Base-by-base conservation (phyloP, 2,113 vertebrate genomes). In the Peromyscus californicus region DNA sequence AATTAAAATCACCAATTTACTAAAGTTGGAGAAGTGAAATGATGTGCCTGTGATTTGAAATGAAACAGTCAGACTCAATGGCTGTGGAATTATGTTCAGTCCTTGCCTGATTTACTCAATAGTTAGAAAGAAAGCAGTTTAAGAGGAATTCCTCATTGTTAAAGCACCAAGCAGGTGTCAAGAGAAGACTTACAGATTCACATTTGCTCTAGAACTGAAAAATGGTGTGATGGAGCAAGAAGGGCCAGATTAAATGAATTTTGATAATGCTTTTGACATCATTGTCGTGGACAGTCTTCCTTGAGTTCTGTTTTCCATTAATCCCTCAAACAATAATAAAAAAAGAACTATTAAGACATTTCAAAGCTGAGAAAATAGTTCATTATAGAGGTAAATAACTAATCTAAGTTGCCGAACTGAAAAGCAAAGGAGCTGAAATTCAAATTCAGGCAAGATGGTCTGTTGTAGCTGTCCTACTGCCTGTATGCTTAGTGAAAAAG, bases 41-140 rank as follows among this genome's bases (percentile, higher is more conserved):
- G 42, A 54, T n/a, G 93, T 93, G 67, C 8, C 63, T 80, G 21
- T 69, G 24, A n/a, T 93, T 90, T 89, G 45, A 76, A 93, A 59
- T 70, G 45, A 54, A 61, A 61, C 63, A 48, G 3, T 80, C 21
- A 61, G 42, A 69, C 36, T 89, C 21, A 84, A 13, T 19, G n/a
- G 22, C 10, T 86, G 92, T 78, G 24, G 10, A 74, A 48, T 67
- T 89, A 5, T 16, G 12, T 33, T 76, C 57, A 61, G 1, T 91
- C 90, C 31, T 63, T 31, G 57, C 22, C 1, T 69, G 33, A 78
- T 72, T 39, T 94, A 9, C 87, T 76, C 4, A 54, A 11, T 54
- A 54, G 4, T 61, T 42, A 92, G 78, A 80, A 76, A 93, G 15
- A 31, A 84, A 24, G 7, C 36, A 3, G 2, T 54, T 92, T 61